Base-by-base conservation (phyloP, 1,140 invertebrate genomes). In the Chymomyza costata region DNA sequence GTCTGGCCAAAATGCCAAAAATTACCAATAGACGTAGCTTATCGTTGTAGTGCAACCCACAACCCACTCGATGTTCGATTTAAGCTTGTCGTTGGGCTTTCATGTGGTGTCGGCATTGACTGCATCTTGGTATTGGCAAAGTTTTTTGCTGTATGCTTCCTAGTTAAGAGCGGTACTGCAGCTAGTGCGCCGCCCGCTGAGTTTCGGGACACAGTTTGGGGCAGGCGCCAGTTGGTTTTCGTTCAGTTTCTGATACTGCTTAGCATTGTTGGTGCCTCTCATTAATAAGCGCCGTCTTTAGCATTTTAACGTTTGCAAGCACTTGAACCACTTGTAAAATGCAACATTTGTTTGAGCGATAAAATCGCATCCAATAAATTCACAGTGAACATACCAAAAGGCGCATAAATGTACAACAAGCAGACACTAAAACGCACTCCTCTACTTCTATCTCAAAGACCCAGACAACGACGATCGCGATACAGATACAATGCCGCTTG, bases 261-360 rank as follows among this genome's bases (percentile, higher is more conserved):
- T 6, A 34, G 47, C 21, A n/a, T n/a, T 32, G 21, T 15, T 37
- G 5, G 14, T 19, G 60, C 30, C 21, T 66, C 71, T 76, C 71
- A 76, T 76, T 76, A 76, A 76, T 76, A 76, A 76, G 73, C 71
- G 62, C 67, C 71, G 71, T 78, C 71, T 76, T 76, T 76, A 78
- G 58, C 68, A 40, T n/a, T n/a, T n/a, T n/a, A 67, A 73, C 59
- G 64, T 56, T 60, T 60, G 52, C 60, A 65, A 60, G 60, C 59
- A 73, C 73, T 80, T 80, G 73, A 80, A 78, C 73, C 71, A 71
- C 73, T 78, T 78, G 73, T 78, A 78, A 78, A 78, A 78, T 71
- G 80, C 78, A 82, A 80, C 80, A 82, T 82, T 82, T 83, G 81
- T 83, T 82, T 82, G 66, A 60, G 68, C 78, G 78, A 82, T 82